A percentile compares a stretch with the other conserved stretches of the same genome.
phyloP scores from a whole-genome alignment of 1,140 invertebrate species.

The Condylostylus longicornis region DNA sequence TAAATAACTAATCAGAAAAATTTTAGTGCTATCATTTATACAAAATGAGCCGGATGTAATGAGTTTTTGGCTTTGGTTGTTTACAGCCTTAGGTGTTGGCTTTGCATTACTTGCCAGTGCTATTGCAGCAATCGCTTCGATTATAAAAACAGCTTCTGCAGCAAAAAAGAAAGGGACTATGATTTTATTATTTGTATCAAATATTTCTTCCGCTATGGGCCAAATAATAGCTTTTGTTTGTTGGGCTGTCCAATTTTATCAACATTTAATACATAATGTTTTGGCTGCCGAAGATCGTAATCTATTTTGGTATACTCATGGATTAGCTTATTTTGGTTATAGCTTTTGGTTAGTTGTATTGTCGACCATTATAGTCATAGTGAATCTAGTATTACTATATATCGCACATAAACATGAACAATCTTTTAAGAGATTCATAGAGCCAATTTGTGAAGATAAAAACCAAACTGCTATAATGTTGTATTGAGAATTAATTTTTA shows the following conservation, averaged over 20 bases:
- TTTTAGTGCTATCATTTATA: constrained; percentile 18
- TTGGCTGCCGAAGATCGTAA: constrained; percentile 20
- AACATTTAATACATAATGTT: constrained; percentile 28
- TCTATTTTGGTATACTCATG: constrained; percentile 23
- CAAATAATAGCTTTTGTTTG: constrained; percentile 26
- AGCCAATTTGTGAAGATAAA: constrained; percentile 23
- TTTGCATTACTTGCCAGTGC: constrained; percentile 23
- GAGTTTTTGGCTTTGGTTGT: constrained; percentile 28
- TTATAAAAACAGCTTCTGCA: constrained; percentile 25
- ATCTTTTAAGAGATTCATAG: constrained; percentile 16
- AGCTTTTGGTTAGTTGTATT: constrained; percentile 28
- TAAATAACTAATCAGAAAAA: too few species aligned
- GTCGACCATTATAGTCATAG: constrained; percentile 22
- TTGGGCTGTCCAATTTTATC: constrained; percentile 28
- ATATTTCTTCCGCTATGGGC: constrained; percentile 20
- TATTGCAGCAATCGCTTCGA: constrained; percentile 26
- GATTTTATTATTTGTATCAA: constrained; percentile 23
- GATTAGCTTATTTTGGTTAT: constrained; percentile 24
- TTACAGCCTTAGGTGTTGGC: constrained; percentile 25
- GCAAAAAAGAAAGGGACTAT: constrained; percentile 25
- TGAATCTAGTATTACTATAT: constrained; percentile 23
- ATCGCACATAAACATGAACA: constrained; percentile 18
- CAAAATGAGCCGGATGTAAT: constrained; percentile 21
- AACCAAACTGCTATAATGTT: constrained; percentile 27
- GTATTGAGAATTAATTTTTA: constrained; percentile 21